Conservation (phyloP, 1,140 invertebrate species). For the Drosophila mauritiana region DNA sequence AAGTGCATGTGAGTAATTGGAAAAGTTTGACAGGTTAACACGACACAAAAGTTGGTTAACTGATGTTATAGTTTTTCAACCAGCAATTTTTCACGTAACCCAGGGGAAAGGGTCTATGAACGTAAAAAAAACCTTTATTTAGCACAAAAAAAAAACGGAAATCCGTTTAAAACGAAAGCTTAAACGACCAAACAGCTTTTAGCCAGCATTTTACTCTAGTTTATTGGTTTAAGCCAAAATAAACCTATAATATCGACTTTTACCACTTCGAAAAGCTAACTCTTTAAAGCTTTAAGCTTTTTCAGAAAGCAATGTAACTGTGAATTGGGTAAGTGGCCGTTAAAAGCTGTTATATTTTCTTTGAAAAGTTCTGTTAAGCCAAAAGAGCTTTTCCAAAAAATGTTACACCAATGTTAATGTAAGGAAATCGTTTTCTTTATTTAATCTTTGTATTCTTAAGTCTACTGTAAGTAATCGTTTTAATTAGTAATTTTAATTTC, state of each 20-base stretch:
- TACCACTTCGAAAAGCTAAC: not conserved
- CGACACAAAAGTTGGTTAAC: not conserved
- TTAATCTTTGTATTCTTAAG: constrained; percentile 66
- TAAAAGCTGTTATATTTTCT: not conserved
- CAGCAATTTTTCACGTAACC: not conserved
- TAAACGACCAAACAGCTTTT: not conserved
- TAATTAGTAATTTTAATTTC: constrained; percentile 69
- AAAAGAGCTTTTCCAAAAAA: not conserved
- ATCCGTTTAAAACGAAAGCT: not conserved
- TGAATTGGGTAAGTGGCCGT: not conserved
- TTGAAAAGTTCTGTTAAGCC: constrained; percentile 4
- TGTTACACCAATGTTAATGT: constrained; percentile 54
- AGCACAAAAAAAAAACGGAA: not conserved
- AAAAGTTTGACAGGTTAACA: constrained; percentile 12
- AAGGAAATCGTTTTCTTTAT: constrained; percentile 80
- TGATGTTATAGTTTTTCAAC: not conserved
- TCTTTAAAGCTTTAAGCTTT: not conserved
- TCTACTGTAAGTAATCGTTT: constrained; percentile 73
- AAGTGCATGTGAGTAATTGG: constrained; percentile 19
- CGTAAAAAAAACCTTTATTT: not conserved
- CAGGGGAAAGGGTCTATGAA: not conserved
- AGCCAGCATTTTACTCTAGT: not conserved
- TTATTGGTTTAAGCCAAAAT: not conserved
- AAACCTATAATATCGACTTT: not conserved
- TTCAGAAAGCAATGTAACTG: not conserved